Conservation (phyloP, 1,140 invertebrate genomes). For the Diabrotica undecimpunctata region DNA sequence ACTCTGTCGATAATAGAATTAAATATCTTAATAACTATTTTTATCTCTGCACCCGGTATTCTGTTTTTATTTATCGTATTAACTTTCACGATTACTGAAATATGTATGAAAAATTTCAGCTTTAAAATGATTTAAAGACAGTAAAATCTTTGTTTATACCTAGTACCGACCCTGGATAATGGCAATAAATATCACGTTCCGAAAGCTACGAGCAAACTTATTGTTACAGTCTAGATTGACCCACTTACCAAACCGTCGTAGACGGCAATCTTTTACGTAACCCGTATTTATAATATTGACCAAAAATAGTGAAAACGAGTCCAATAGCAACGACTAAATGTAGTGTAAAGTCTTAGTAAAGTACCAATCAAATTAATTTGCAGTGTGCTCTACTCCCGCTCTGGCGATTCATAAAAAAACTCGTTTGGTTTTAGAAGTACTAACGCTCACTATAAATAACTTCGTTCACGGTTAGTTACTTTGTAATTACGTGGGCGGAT, state of each 20-base stretch:
- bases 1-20: no score
- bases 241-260: background rate
- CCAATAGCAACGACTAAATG: background rate
- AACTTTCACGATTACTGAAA: no score
- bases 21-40: no score
- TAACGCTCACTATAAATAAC: background rate
- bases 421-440: background rate
- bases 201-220: background rate
- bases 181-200: background rate
- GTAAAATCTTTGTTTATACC: no score
- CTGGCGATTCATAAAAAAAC: background rate
- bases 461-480: background rate
- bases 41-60: no score
- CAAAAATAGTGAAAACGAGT: conserved; percentile 1
- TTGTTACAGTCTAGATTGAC: background rate
- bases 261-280: background rate
- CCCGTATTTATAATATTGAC: conserved; percentile 1
- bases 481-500: background rate
- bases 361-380: background rate
- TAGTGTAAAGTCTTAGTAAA: background rate
- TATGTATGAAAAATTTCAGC: no score
- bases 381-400: background rate
- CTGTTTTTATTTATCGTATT: no score
- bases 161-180: no score
- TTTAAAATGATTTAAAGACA: no score